A percentile compares a stretch with the other conserved stretches of the same genome.
Evolutionary conservation across 1,140 invertebrate species (phyloP).

Genomic region (Mamestra configurata): DNA sequence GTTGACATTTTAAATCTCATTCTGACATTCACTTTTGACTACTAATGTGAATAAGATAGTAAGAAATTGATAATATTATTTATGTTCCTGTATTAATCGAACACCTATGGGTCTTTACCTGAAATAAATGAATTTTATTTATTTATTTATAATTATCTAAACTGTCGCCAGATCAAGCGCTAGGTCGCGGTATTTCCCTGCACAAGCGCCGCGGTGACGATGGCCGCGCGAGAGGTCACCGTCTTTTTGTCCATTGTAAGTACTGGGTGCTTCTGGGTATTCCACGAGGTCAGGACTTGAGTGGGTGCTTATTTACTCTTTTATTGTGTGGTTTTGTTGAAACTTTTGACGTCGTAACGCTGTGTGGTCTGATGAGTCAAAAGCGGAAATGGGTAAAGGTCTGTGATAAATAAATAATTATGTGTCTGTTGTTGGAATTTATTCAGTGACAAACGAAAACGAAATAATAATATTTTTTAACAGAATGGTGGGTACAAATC

Average conservation of each 20-base stretch:
- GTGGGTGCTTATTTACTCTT: conserved; percentile 16
- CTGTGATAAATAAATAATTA: background rate
- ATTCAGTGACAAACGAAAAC: too few species aligned
- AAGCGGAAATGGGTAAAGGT: background rate
- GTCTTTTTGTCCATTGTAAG: conserved; percentile 42
- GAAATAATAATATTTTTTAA: too few species aligned
- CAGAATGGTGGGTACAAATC: too few species aligned
- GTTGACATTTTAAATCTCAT: too few species aligned
- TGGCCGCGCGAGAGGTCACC: conserved; percentile 18
- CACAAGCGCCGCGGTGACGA: conserved; percentile 1
- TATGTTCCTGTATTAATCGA: too few species aligned
- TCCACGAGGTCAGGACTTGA: conserved; percentile 29
- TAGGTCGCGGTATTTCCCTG: conserved; percentile 66
- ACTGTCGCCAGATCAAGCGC: conserved; percentile 32
- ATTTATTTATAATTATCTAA: too few species aligned
- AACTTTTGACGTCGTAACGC: conserved; percentile 15
- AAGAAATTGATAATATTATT: too few species aligned
- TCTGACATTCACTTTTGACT: too few species aligned
- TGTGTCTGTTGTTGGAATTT: too few species aligned
- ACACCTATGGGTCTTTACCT: too few species aligned
- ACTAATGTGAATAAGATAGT: too few species aligned
- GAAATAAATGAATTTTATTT: too few species aligned
- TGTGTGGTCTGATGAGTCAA: conserved; percentile 1
- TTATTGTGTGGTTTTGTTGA: background rate
- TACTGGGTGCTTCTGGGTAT: conserved; percentile 34